Evolutionary conservation across 2,113 vertebrate genomes (phyloP), one percentile per base, ranked within the genome.

Genomic region (Catagonus wagneri): DNA sequence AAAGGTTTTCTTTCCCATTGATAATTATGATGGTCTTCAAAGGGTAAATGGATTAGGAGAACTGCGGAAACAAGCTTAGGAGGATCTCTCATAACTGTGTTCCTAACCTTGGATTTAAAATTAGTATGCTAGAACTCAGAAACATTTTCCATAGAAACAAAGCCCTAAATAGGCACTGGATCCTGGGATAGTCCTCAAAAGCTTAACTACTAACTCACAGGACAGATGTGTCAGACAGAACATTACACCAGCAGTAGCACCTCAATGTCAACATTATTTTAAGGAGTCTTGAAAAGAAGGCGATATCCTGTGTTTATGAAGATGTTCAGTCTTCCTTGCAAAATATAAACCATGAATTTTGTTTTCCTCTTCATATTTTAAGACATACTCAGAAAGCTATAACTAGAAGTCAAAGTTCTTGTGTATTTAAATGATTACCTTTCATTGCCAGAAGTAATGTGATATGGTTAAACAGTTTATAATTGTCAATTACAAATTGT

Each of bases 341-440:
- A 90, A 94, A 69, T 22, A 79, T 27, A 60, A 88, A 83, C 7
- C 4, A 58, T 69, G 50, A 44, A 50, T 87, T 89, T 86, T 95
- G 52, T 83, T 74, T 93, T 79, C 44, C 89, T 90, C 36, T 58
- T 76, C 52, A 69, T 81, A 68, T 89, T 86, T 63, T 72, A 89
- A 96, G 81, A 81, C 5, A 79, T 68, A 96, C 5, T 89, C 32
- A 74, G 87, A 95, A 89, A 94, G 52, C 32, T 7, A 22, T 91
- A 95, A 79, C 27, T 72, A 79, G 74, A 86, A 72, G 34, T 36
- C 86, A 94, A 56, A 93, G 95, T 96, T 89, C 66, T 66, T 75
- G 15, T 78, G 1, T 79, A 87, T 97, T 90, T 22, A 78, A 34
- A 81, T 79, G 19, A 23, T 78, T 94, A 85, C 29, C 89, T 88